These are phyloP conservation scores for Dendrocopos noguchii DNA, from an alignment of 2,113 vertebrate species.

Conservation along the genomic window DNA sequence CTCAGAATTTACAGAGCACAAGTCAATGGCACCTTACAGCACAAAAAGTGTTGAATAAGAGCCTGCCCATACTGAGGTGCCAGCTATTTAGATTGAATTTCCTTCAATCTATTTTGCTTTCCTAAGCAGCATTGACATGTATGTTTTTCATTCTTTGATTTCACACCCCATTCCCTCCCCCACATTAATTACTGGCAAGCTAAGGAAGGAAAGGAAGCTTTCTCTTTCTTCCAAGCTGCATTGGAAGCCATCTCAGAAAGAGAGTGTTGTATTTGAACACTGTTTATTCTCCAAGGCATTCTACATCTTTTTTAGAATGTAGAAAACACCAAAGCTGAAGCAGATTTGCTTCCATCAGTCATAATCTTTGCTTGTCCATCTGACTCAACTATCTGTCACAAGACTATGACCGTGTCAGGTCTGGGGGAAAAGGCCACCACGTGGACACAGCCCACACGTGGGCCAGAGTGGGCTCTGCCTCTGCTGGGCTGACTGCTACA, in stretches of 20 bases:
- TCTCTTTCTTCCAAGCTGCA: neutral
- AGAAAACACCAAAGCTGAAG: neutral
- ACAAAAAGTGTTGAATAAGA: neutral
- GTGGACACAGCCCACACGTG: accelerated
- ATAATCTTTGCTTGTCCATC: neutral
- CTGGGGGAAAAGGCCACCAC: neutral
- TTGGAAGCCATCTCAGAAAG: neutral
- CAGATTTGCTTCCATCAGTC: neutral
- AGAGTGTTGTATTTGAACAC: neutral
- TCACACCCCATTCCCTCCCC: neutral
- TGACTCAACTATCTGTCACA: neutral
- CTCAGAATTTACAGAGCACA: neutral
- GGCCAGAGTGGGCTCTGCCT: neutral
- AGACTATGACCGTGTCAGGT: no score
- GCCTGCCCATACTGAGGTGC: neutral
- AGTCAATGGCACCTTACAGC: neutral
- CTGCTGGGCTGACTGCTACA: neutral
- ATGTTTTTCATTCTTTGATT: neutral
- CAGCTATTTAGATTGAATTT: neutral
- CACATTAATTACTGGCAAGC: neutral
- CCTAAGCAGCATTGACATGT: neutral
- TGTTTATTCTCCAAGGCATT: neutral
- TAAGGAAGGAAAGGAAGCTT: neutral
- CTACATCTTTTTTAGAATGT: neutral
- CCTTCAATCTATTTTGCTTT: neutral